phyloP scores from a whole-genome alignment of 2,797 vertebrate species.

The Pseudomugil tenellus region DNA sequence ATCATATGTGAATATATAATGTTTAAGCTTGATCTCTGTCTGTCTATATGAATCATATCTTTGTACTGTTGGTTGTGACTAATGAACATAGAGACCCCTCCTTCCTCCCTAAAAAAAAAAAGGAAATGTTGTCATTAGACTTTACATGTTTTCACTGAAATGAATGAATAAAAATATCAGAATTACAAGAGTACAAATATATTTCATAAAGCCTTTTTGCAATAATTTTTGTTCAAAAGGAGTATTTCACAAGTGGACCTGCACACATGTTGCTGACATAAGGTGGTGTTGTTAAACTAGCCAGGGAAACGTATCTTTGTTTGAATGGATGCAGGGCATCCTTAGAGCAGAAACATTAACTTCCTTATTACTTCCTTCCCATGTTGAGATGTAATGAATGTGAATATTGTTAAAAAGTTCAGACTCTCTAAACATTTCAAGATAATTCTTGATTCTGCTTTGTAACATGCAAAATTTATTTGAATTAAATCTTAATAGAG shows the following conservation, averaged over 20 bases:
- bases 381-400: constrained; percentile 44
- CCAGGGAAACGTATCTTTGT: constrained; percentile 12
- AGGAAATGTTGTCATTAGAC: too few species aligned
- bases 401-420: constrained; percentile 35
- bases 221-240: too few species aligned
- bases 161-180: too few species aligned
- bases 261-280: constrained; percentile 5
- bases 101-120: too few species aligned
- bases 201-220: too few species aligned
- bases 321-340: constrained; percentile 9
- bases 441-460: neutral
- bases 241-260: neutral
- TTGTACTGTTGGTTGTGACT: too few species aligned
- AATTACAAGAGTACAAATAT: too few species aligned
- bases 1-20: too few species aligned
- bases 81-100: too few species aligned
- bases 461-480: neutral
- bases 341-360: constrained; percentile 39
- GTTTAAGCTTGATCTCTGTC: too few species aligned
- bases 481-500: neutral
- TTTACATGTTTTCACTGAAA: too few species aligned
- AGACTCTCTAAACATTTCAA: constrained; percentile 24
- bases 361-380: constrained; percentile 56
- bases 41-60: too few species aligned
- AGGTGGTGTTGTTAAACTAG: constrained; percentile 8